phyloP scores from a whole-genome alignment of 2,888 invertebrate species.

The Agrotis exclamationis region DNA sequence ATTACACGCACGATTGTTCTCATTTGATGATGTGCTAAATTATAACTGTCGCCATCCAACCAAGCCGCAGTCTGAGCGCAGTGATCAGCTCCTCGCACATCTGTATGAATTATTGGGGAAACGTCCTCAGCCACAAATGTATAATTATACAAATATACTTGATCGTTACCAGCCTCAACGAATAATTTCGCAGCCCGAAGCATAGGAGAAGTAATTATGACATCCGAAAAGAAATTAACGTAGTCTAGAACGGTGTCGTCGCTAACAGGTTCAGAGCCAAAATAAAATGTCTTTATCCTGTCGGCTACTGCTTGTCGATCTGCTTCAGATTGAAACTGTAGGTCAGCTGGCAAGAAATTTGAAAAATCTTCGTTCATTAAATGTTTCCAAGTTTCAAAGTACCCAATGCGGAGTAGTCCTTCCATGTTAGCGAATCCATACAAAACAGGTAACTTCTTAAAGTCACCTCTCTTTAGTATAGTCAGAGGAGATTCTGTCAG shows the following conservation, averaged over 20 bases:
- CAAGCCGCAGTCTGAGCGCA: too few relatives aligned
- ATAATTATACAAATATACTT: constrained; percentile 73
- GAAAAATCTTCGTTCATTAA: constrained; percentile 78
- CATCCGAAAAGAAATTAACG: constrained; percentile 72
- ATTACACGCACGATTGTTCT: constrained; percentile 29
- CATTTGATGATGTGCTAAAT: constrained; percentile 32
- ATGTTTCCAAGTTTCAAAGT: constrained; percentile 47
- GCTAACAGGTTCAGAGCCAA: constrained; percentile 63
- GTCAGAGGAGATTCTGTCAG: constrained; percentile 61
- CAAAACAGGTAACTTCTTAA: constrained; percentile 66
- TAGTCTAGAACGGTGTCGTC: constrained; percentile 65
- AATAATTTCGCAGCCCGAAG: constrained; percentile 69
- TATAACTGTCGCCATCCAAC: too few relatives aligned
- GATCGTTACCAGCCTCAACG: constrained; percentile 69
- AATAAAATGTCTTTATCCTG: constrained; percentile 72
- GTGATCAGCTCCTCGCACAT: too few relatives aligned
- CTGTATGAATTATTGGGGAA: constrained; percentile 62
- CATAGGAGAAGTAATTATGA: constrained; percentile 65
- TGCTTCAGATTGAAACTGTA: constrained; percentile 66
- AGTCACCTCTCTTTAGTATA: constrained; percentile 69
- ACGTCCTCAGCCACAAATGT: constrained; percentile 67
- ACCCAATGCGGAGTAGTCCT: constrained; percentile 57
- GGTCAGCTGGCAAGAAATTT: constrained; percentile 51
- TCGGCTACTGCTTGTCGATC: constrained; percentile 70
- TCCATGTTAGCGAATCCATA: constrained; percentile 71